Percentiles rank a stretch among this genome's conserved stretches.
Conservation (phyloP, 2,888 invertebrate genomes). For the Alloplasta piceator region DNA sequence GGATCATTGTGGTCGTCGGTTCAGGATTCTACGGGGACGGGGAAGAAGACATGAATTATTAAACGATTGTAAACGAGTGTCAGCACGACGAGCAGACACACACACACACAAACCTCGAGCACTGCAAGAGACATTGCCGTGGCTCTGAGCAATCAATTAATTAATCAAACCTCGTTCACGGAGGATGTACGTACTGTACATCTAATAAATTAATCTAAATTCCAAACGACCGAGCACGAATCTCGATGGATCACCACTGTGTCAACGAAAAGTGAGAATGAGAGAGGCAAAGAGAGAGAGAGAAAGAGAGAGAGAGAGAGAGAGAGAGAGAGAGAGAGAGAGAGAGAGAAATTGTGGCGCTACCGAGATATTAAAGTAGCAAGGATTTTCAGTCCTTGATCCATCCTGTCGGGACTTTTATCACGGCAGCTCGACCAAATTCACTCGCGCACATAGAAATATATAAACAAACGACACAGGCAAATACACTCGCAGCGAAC, state of each 20-base stretch:
- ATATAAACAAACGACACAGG: too few species aligned
- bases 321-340: too few species aligned
- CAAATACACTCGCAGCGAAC: background rate
- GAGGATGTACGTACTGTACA: conserved; percentile 3
- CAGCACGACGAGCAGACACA: background rate
- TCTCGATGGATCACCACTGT: background rate
- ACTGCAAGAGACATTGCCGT: conserved; percentile 1
- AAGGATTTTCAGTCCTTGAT: conserved; percentile 21
- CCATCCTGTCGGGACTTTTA: conserved; percentile 21
- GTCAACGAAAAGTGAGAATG: background rate
- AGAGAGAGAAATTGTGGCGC: background rate
- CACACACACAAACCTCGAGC: too few species aligned
- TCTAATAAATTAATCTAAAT: conserved; percentile 36
- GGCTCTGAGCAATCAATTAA: conserved; percentile 42
- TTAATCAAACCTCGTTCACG: conserved; percentile 33
- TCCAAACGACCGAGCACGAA: conserved; percentile 36
- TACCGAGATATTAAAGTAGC: background rate
- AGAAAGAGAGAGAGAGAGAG: too few species aligned
- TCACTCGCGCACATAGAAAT: background rate
- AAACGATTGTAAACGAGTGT: conserved; percentile 54
- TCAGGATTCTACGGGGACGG: conserved; percentile 25
- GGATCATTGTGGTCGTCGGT: conserved; percentile 36
- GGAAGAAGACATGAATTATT: conserved; percentile 50
- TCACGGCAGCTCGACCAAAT: background rate
- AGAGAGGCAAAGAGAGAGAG: too few species aligned